Percentiles rank a stretch among this genome's conserved stretches.
Evolutionary conservation across 1,140 invertebrate species (phyloP).

Genomic region (Asbolus verrucosus): DNA sequence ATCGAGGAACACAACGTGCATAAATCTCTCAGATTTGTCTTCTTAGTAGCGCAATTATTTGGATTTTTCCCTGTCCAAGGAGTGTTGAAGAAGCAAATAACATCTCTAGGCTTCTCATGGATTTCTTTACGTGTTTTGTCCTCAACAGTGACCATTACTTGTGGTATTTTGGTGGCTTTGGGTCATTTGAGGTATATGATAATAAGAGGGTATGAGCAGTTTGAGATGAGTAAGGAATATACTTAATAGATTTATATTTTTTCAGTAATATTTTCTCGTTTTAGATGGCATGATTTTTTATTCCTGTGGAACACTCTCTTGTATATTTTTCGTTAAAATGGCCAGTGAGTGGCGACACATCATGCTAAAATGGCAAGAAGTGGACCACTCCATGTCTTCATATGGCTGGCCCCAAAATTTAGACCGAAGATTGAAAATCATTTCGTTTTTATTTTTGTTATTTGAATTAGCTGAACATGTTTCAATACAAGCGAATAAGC

Average conservation of each 20-base stretch:
- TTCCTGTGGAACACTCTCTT: not conserved
- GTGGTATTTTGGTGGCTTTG: not conserved
- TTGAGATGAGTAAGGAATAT: slow-evolving; percentile 33
- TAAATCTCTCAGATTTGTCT: slow-evolving; percentile 19
- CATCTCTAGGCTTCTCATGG: not conserved
- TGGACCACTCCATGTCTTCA: not conserved
- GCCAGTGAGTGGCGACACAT: slow-evolving; percentile 10
- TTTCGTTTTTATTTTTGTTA: not conserved
- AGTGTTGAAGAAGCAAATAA: slow-evolving; percentile 1
- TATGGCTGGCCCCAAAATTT: slow-evolving; percentile 36
- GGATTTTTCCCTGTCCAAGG: slow-evolving; percentile 25
- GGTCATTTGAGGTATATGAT: not conserved
- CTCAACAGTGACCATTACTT: not conserved
- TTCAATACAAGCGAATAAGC: slow-evolving; percentile 2
- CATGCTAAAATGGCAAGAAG: slow-evolving; percentile 15
- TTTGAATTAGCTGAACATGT: slow-evolving; percentile 27
- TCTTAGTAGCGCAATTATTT: slow-evolving; percentile 21
- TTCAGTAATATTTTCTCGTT: not conserved
- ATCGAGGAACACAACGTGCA: slow-evolving; percentile 9
- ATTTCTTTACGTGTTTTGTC: slow-evolving; percentile 9
- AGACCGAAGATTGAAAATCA: not conserved
- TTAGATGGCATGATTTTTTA: slow-evolving; percentile 28
- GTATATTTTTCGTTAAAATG: slow-evolving; percentile 24
- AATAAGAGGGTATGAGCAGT: not conserved
- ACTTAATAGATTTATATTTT: no score